Evolutionary conservation across 2,113 vertebrate genomes (phyloP), one percentile per base, ranked within the genome.

Genomic region (Brienomyrus brachyistius): DNA sequence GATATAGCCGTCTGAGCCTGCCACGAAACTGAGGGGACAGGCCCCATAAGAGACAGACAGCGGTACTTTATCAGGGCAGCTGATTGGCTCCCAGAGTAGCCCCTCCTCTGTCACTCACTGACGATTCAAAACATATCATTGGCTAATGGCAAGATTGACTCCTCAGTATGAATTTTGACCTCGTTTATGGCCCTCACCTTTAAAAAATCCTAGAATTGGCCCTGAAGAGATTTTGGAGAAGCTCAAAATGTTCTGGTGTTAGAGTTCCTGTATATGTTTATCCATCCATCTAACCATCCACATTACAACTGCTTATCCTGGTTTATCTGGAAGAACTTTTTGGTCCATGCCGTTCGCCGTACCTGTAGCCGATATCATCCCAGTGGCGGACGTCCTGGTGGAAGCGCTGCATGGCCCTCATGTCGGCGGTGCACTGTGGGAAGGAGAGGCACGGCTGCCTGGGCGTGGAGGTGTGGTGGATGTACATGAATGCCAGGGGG

Each of bases 321-420:
- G 23, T 66, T 7, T 66, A 66, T 27, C 59, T 62, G 7, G 66
- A 74, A 27, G 11, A 35, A 10, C 11, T 43, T 77, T 35, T 40
- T 80, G 74, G 74, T 11, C 5, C 74, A 1, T 47, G 21, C 43
- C 9, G 82, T 45, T n/a, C 48, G 82, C 48, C 84, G 6, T 56
- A 97, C 98, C 97, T 99, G 95, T 98, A 99, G 31, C 97, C 97
- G 0, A 99, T 97, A 94, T 98, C 97, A 0, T 95, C 93, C 98
- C 97, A 98, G 86, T 93, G 94, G 0, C 93, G 92, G 0, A 88
- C 92, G 0, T 95, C 92, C 92, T 98, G 97, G 93, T 98, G 98
- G 94, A 96, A 98, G 13, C 52, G 93, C 89, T 98, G 98, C 96
- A 98, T 97, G 91, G 93, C 88, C 50, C 97, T 96, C 97, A 98